These are phyloP conservation scores for Palythoa grandiflora DNA, from an alignment of 92 coral and sea anemone genomes.

Conservation along the genomic window DNA sequence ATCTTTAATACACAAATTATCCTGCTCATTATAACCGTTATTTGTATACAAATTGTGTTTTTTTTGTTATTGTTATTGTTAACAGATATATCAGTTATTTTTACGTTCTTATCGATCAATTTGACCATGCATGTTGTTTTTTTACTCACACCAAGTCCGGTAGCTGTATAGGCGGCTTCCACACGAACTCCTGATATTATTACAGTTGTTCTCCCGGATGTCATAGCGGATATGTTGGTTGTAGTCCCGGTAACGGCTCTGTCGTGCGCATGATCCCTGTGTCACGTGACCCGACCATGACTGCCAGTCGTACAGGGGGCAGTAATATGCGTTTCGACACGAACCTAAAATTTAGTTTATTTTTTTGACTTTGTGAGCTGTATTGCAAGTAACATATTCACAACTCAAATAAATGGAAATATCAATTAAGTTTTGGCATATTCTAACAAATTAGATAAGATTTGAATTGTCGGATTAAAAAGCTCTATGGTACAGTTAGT, in stretches of 20 bases:
- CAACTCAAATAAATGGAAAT: no score
- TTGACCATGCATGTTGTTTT: not conserved
- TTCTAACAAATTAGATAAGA: no score
- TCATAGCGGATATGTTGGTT: constrained; percentile 67
- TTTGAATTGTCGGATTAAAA: no score
- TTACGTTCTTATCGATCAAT: not conserved
- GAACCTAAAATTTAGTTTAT: constrained; percentile 70
- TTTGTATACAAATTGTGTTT: no score
- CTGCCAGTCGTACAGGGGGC: constrained; percentile 79
- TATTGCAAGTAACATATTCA: no score
- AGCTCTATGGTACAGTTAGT: no score
- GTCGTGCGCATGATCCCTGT: constrained; percentile 74
- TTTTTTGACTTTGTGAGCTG: not conserved
- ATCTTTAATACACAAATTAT: no score
- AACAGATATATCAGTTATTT: not conserved
- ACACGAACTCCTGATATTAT: constrained; percentile 76
- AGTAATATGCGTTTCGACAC: constrained; percentile 82
- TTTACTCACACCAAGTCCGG: constrained; percentile 87
- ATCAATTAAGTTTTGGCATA: no score
- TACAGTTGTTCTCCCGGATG: constrained; percentile 70
- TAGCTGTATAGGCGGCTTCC: constrained; percentile 86
- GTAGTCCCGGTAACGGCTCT: constrained; percentile 84
- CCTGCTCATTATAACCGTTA: no score
- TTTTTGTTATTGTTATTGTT: no score
- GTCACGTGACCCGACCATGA: constrained; percentile 81